Base-by-base conservation (phyloP, 2,113 vertebrate genomes). In the Toxotes jaculatrix region DNA sequence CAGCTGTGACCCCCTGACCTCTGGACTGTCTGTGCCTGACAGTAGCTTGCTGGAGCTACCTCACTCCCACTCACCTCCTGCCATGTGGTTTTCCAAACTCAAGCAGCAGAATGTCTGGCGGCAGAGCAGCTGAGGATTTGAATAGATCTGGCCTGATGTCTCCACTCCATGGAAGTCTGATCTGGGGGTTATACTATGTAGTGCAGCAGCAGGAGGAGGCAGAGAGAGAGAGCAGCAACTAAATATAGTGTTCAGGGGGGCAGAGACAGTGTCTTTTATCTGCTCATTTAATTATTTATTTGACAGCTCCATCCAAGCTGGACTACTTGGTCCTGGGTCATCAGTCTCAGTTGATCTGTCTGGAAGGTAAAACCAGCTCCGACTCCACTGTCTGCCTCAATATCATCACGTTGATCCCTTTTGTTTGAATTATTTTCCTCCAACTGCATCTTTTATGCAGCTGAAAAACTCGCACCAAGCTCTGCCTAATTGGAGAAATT, bases 201-300 rank as follows among this genome's bases (percentile, higher is more conserved):
- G 34, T 11, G n/a, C 38, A 74, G 68, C 56, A 82, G 80, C 78
- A 75, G 80, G 68, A 75, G 80, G 71, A 81, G 74, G 64, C 74
- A 82, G 77, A 77, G 80, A 64, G 62, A 62, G 71, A 59, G 72
- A 51, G 79, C 55, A 63, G 59, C 0, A 53, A 84, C 89, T 92
- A 93, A 91, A 94, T 92, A 89, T 92, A 92, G 91, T 62, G 31
- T 56, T 81, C n/a, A 64, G 51, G 63, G 51, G 63, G 42, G 59
- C 82, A 84, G 63, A 79, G 67, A 78, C 57, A n/a, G n/a, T 23
- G 12, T 83, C 69, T 89, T 90, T 88, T 87, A 89, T 93, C 86
- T 88, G 77, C 56, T 59, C 42, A 61, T 83, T 93, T 83, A 82
- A 92, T 93, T 86, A 94, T 93, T 92, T 70, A 95, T 88, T 43